A percentile compares a stretch with the other conserved stretches of the same genome.
phyloP scores from a whole-genome alignment of 2,113 vertebrate genomes.

The Clarias gariepinus region DNA sequence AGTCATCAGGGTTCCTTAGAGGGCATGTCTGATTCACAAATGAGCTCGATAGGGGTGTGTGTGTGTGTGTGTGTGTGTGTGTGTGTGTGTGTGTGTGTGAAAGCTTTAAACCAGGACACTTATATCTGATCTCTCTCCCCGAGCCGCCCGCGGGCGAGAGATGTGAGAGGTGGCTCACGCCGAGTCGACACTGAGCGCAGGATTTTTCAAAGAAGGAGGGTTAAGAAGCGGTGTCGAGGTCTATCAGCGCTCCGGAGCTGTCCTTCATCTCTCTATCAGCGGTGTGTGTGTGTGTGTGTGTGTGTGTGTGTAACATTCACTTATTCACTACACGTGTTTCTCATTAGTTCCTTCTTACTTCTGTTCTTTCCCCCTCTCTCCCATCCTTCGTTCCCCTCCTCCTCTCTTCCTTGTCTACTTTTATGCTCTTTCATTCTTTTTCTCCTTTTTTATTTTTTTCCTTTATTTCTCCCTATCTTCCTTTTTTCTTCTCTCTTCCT shows the following conservation, averaged over 20 bases:
- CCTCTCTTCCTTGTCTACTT: no score
- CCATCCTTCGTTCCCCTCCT: no score
- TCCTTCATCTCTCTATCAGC: background rate
- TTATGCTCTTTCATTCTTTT: no score
- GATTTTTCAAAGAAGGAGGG: slow-evolving; percentile 59
- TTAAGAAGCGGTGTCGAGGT: slow-evolving; percentile 9
- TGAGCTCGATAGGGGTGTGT: background rate
- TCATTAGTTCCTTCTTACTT: no score
- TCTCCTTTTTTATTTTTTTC: no score
- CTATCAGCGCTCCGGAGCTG: background rate
- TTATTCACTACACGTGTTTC: no score
- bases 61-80: background rate
- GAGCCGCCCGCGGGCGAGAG: slow-evolving; percentile 27
- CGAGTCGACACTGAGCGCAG: slow-evolving; percentile 38
- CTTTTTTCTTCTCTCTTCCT: no score
- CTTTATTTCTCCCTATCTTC: no score
- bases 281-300: no score
- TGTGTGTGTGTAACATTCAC: no score
- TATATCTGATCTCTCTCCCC: slow-evolving; percentile 17
- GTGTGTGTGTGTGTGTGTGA: slow-evolving; percentile 12
- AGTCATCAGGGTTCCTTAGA: background rate
- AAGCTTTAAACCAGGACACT: slow-evolving; percentile 67
- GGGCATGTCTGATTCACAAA: background rate
- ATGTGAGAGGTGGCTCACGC: slow-evolving; percentile 44
- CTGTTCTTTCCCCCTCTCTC: no score